Percentiles rank a stretch among this genome's conserved stretches.
Conservation (phyloP, 2,113 vertebrate genomes). For the Vulpes ferrilata region DNA sequence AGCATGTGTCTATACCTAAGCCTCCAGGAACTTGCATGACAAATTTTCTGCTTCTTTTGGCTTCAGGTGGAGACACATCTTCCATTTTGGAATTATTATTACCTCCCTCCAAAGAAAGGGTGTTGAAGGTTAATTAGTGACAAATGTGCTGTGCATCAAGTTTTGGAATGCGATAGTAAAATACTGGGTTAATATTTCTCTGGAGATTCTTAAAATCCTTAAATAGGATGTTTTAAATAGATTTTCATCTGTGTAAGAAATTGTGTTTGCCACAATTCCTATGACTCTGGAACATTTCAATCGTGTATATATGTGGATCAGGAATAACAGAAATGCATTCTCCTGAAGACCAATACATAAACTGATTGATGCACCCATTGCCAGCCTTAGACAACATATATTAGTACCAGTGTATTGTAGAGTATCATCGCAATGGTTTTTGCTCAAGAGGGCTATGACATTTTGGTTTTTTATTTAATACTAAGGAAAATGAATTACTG, state of each 20-base stretch:
- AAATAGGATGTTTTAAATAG: background rate
- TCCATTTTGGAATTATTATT: background rate
- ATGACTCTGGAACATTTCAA: background rate
- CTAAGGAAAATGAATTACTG: background rate
- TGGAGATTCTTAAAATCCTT: background rate
- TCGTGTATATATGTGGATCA: background rate
- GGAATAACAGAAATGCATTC: background rate
- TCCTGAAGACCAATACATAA: background rate
- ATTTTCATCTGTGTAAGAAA: background rate
- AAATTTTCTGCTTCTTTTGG: background rate
- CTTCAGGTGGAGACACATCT: background rate
- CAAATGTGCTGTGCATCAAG: background rate
- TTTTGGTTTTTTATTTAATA: constrained; percentile 44
- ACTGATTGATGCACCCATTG: background rate
- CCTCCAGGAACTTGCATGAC: background rate
- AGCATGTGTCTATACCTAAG: background rate
- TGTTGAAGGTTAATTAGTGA: background rate
- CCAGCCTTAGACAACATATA: background rate
- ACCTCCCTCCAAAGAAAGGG: background rate
- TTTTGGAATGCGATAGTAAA: background rate
- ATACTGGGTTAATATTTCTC: background rate
- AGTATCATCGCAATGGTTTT: background rate
- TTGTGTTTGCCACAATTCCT: background rate
- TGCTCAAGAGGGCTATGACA: background rate
- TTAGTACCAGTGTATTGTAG: background rate